A percentile compares a stretch with the other conserved stretches of the same genome.
Conservation (phyloP, 2,113 vertebrate species). For the Guaruba guarouba region DNA sequence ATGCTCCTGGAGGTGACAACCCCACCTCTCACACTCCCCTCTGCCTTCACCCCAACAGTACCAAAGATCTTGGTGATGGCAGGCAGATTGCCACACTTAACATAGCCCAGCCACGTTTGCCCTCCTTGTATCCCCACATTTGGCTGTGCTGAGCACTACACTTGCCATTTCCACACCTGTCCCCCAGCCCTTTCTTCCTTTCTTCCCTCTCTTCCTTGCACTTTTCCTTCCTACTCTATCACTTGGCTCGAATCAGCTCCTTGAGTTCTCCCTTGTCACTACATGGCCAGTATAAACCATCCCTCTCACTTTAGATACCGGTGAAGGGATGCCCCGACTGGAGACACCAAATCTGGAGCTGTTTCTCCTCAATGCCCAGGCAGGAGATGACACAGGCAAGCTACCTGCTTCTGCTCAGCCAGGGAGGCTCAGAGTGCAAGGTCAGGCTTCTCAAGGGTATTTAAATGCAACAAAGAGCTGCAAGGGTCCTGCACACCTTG, state of each 20-base stretch:
- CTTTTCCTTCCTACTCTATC: not conserved
- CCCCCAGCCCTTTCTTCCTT: not conserved
- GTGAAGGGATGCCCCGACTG: not conserved
- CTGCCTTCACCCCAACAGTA: not conserved
- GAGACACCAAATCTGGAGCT: not conserved
- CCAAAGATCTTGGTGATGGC: not conserved
- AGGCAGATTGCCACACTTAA: accelerated
- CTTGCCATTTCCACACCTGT: not conserved
- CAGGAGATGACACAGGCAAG: not conserved
- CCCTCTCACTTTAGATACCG: not conserved
- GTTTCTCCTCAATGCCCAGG: not conserved
- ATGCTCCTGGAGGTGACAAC: not conserved
- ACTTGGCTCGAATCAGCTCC: not conserved
- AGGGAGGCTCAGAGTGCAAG: not conserved
- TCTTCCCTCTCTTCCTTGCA: not conserved
- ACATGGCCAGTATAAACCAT: not conserved
- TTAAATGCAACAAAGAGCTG: not conserved
- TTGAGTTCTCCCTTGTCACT: not conserved
- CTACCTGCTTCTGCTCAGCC: not conserved
- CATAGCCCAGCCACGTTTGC: not conserved
- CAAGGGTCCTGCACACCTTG: not conserved
- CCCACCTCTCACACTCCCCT: not conserved
- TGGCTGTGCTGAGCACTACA: not conserved
- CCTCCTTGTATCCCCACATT: not conserved
- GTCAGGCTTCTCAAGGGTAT: not conserved